A percentile compares a stretch with the other conserved stretches of the same genome.
phyloP scores from a whole-genome alignment of 2,888 invertebrate species.

The Psylliodes chrysocephalus region DNA sequence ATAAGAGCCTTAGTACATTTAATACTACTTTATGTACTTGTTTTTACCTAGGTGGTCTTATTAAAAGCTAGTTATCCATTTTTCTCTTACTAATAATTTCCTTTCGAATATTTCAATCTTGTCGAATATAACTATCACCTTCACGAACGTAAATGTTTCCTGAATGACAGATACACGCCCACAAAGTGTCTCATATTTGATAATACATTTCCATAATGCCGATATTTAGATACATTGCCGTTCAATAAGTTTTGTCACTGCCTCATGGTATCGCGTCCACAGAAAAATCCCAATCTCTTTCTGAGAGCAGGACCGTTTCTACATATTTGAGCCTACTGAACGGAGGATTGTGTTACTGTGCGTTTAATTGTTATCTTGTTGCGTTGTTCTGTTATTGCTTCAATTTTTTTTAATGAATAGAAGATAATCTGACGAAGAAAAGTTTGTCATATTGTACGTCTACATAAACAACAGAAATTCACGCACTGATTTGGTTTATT shows the following conservation, averaged over 20 bases:
- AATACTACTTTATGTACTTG: not conserved
- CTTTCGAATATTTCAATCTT: not conserved
- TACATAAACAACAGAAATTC: no score
- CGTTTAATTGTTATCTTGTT: no score
- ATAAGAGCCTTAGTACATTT: no score
- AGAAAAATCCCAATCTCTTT: conserved; percentile 25
- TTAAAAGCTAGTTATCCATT: not conserved
- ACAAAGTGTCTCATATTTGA: conserved; percentile 22
- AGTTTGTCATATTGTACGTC: no score
- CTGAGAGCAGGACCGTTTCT: not conserved
- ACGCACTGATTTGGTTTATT: no score
- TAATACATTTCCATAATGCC: conserved; percentile 23
- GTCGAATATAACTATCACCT: conserved; percentile 7
- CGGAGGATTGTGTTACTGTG: no score
- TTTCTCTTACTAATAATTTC: not conserved
- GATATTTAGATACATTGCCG: conserved; percentile 20
- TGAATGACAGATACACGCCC: conserved; percentile 14
- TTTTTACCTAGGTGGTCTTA: not conserved
- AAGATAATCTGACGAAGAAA: no score
- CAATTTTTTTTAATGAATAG: no score
- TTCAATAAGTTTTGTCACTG: conserved; percentile 25
- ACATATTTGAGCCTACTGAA: no score
- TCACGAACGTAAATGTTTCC: conserved; percentile 8
- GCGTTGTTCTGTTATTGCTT: no score
- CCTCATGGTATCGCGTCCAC: conserved; percentile 18